Conservation (phyloP, 2,113 vertebrate genomes). For the Bambusicola thoracicus region DNA sequence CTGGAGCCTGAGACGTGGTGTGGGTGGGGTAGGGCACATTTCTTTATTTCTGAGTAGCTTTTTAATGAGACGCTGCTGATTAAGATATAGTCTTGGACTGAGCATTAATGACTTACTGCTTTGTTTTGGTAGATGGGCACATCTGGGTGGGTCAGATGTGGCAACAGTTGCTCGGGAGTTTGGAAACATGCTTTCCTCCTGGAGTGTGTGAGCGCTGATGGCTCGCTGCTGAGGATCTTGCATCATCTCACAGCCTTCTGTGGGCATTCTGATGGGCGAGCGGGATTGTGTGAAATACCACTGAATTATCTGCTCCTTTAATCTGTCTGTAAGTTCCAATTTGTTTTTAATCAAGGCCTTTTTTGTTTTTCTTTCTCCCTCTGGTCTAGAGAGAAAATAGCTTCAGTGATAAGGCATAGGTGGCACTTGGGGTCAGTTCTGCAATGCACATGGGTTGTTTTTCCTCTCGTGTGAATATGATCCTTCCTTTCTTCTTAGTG, state of each 20-base stretch:
- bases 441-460: background rate
- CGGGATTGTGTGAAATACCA: background rate
- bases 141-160: background rate
- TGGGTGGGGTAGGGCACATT: background rate
- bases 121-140: background rate
- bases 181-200: background rate
- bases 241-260: background rate
- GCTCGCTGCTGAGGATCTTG: background rate
- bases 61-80: background rate
- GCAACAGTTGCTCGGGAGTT: background rate
- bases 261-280: background rate
- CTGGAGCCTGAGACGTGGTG: background rate
- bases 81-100: accelerated
- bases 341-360: background rate
- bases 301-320: background rate
- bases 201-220: background rate
- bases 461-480: background rate
- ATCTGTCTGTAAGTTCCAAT: background rate
- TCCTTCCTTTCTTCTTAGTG: background rate
- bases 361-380: too few relatives aligned
- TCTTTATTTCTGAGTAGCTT: background rate
- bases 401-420: background rate
- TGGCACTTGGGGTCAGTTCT: background rate
- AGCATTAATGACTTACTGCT: background rate
- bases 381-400: background rate